Base-by-base conservation (phyloP, 2,797 vertebrate species). In the Gouania willdenowi region DNA sequence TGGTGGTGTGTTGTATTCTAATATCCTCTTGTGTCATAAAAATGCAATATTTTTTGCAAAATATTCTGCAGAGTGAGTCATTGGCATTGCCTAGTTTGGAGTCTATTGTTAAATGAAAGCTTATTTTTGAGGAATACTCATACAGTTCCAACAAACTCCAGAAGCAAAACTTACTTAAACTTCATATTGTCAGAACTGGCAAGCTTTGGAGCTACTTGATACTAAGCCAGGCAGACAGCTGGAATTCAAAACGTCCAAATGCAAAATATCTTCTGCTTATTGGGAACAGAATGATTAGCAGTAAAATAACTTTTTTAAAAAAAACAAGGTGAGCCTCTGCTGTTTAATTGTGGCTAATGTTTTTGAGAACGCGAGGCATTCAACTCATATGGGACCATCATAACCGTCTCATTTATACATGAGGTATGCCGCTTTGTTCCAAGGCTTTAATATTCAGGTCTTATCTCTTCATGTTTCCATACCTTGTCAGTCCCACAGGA, bases 381-480 rank as follows among this genome's bases (percentile, higher is more conserved):
- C 41, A 47, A 14, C 12, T 38, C 7, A 26, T 16, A n/a, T n/a
- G n/a, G 27, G 5, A 19, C 41, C 28, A 26, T 37, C 32, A 21
- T 13, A n/a, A 18, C 13, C 13, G 10, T 14, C 20, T 14, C 8
- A 4, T 11, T 12, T 41, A 25, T 15, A 6, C 22, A 18, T 24
- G 12, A 5, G 1, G 1, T 5, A 13, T 8, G 33, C 35, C 21
- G 14, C 55, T 58, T 43, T 42, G 16, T 39, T 41, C 26, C 31
- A 62, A 55, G 47, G 40, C 39, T 57, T 25, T 39, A 77, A 76
- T 80, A 83, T 79, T 84, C 69, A 85, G 63, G 66, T 58, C 54
- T 59, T 61, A 68, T 77, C 69, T 51, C 60, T 67, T 80, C 66
- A 71, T 81, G 58, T 59, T 33, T 40, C 11, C 36, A 50, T 59